A percentile compares a stretch with the other conserved stretches of the same genome.
These are phyloP conservation scores for Apis florea DNA, from an alignment of 1,140 invertebrate genomes.

Conservation along the genomic window DNA sequence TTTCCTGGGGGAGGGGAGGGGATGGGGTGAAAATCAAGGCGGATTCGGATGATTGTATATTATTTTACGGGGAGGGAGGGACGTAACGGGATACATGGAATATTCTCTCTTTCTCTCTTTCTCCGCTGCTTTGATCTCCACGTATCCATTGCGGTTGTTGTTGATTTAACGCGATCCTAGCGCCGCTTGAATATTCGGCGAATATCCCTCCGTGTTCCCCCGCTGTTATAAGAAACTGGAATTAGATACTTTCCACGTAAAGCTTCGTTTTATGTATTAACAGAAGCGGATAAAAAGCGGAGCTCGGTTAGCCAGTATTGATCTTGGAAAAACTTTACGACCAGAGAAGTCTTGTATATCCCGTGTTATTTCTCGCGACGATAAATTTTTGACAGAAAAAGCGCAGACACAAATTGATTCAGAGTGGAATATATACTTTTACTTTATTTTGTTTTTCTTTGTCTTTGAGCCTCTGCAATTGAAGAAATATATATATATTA, in stretches of 20 bases:
- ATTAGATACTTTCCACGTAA: not conserved
- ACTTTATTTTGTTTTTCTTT: too few relatives aligned
- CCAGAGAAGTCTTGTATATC: too few relatives aligned
- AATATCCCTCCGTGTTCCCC: not conserved
- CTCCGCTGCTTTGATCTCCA: slow-evolving; percentile 26
- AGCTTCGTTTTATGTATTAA: not conserved
- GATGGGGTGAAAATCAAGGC: not conserved
- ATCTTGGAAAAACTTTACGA: too few relatives aligned
- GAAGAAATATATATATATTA: too few relatives aligned
- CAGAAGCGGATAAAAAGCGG: not conserved
- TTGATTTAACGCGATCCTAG: slow-evolving; percentile 7
- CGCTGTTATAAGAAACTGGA: not conserved
- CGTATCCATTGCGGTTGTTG: not conserved
- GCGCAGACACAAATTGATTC: too few relatives aligned
- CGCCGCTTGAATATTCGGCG: not conserved
- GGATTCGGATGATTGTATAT: slow-evolving; percentile 1
- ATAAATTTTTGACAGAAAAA: too few relatives aligned
- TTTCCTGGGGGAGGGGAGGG: too few relatives aligned
- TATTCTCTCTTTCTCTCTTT: not conserved
- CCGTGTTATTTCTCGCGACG: too few relatives aligned
- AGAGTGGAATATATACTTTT: too few relatives aligned
- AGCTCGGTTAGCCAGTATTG: too few relatives aligned
- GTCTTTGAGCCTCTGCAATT: too few relatives aligned
- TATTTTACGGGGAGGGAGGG: not conserved
- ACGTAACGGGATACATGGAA: slow-evolving; percentile 25